A percentile compares a stretch with the other conserved stretches of the same genome.
Conservation (phyloP, 2,113 vertebrate species). For the Arvicanthis niloticus region DNA sequence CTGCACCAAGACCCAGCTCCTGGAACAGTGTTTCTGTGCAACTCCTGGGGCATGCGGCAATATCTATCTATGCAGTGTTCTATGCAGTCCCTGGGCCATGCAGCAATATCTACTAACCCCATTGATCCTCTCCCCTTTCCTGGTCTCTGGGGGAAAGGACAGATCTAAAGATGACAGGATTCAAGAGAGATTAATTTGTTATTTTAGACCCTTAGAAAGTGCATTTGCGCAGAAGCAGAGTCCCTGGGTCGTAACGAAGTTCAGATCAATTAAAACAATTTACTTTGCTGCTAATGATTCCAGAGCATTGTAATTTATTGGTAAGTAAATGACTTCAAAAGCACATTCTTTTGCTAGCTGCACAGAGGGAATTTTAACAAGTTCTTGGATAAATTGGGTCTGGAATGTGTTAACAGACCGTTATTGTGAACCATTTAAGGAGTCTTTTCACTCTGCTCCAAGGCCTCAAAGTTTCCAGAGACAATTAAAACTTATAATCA, state of each 20-base stretch:
- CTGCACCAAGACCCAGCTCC: background rate
- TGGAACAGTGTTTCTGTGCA: no score
- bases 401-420: conserved; percentile 70
- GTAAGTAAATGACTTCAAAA: conserved; percentile 85
- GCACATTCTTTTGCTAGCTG: conserved; percentile 61
- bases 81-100: rapidly evolving
- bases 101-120: background rate
- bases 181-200: conserved; percentile 78
- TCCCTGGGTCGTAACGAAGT: conserved; percentile 74
- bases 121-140: background rate
- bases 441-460: conserved; percentile 13
- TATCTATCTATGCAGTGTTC: background rate
- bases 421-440: conserved; percentile 44
- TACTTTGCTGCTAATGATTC: conserved; percentile 87
- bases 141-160: conserved; percentile 24
- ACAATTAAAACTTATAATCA: conserved; percentile 72
- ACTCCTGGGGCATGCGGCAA: rapidly evolving
- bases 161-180: conserved; percentile 61
- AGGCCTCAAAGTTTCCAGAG: conserved; percentile 73
- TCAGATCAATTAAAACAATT: conserved; percentile 90
- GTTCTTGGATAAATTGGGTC: conserved; percentile 82
- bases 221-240: conserved; percentile 59
- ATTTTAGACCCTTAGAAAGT: conserved; percentile 76
- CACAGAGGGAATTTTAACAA: conserved; percentile 82
- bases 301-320: conserved; percentile 86